phyloP scores from a whole-genome alignment of 2,113 vertebrate genomes.

The Centropus bengalensis region DNA sequence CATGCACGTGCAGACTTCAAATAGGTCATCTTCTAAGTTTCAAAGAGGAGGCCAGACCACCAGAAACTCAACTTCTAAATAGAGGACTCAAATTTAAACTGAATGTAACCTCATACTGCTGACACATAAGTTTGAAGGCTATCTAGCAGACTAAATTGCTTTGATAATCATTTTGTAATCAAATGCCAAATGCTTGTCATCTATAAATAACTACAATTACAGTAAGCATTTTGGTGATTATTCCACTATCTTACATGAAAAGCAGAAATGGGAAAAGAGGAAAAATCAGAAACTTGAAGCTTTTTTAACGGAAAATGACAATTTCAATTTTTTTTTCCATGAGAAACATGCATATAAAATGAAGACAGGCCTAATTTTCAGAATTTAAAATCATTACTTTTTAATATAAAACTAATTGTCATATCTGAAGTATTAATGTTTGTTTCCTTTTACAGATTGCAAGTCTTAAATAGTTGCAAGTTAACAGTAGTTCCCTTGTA shows the following conservation, averaged over 20 bases:
- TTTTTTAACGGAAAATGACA: neutral
- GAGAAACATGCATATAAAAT: neutral
- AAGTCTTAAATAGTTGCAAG: neutral
- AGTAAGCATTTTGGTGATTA: neutral
- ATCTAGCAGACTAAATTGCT: neutral
- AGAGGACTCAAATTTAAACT: neutral
- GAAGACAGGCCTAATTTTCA: neutral
- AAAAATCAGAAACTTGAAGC: neutral
- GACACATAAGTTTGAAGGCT: neutral
- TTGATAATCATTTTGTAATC: neutral
- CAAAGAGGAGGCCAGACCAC: neutral
- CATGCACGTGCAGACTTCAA: neutral
- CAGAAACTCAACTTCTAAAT: neutral
- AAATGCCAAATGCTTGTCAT: neutral
- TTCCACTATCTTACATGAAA: neutral
- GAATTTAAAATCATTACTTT: neutral
- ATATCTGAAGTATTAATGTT: neutral
- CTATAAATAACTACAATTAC: neutral
- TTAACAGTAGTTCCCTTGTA: neutral
- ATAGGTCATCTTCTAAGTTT: neutral
- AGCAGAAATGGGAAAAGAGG: neutral
- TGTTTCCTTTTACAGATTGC: neutral
- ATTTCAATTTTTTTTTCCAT: neutral
- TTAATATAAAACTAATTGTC: neutral
- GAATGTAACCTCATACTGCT: neutral